A percentile compares a stretch with the other conserved stretches of the same genome.
phyloP scores from a whole-genome alignment of 2,888 invertebrate species.

The Argyresthia goedartella region DNA sequence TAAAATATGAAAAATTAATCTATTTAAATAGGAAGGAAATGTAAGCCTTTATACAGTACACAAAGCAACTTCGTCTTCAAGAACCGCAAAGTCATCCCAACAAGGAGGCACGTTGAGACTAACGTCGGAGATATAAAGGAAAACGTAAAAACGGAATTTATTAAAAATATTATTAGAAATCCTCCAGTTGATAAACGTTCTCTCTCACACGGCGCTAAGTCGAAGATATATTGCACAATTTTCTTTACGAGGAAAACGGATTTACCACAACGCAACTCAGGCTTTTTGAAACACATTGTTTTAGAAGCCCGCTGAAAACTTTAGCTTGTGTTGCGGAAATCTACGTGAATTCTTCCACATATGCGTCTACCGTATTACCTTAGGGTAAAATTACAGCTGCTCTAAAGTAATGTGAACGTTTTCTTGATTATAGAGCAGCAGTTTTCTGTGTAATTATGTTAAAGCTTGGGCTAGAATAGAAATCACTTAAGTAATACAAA shows the following conservation, averaged over 20 bases:
- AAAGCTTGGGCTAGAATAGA: too few species aligned
- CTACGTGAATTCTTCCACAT: too few species aligned
- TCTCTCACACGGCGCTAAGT: conserved; percentile 47
- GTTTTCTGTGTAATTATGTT: too few species aligned
- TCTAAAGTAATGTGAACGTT: too few species aligned
- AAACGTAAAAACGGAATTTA: conserved; percentile 19
- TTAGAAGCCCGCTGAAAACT: conserved; percentile 6
- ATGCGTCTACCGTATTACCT: too few species aligned
- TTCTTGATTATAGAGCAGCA: too few species aligned
- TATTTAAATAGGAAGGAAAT: conserved; percentile 2
- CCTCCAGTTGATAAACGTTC: conserved; percentile 47
- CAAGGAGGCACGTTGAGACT: not conserved
- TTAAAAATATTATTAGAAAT: conserved; percentile 35
- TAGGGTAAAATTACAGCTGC: too few species aligned
- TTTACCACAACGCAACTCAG: conserved; percentile 37
- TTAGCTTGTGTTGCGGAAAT: too few species aligned
- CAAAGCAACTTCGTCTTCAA: not conserved
- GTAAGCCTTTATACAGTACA: not conserved
- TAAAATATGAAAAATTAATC: too few species aligned
- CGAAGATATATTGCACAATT: conserved; percentile 60
- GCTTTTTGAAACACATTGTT: conserved; percentile 32
- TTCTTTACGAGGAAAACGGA: conserved; percentile 57
- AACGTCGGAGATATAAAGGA: conserved; percentile 11
- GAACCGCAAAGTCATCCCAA: not conserved
- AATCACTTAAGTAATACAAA: too few species aligned